Evolutionary conservation across 2,797 vertebrate species (phyloP).

Genomic region (Hydrolagus colliei): DNA sequence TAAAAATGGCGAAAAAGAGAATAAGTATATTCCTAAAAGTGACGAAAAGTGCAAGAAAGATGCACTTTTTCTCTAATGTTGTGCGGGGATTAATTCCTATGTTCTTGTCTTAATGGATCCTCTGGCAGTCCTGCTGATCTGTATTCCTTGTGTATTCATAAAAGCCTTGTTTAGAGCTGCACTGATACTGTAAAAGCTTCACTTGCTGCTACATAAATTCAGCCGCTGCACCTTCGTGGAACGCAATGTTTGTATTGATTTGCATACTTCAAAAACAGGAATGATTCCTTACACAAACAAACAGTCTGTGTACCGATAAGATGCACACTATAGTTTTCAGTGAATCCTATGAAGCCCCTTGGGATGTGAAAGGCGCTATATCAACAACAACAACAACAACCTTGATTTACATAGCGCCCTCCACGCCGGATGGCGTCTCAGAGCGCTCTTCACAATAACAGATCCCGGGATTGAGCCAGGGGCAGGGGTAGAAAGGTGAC

Average conservation of each 20-base stretch:
- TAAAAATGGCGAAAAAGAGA: neutral
- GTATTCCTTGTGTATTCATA: conserved; percentile 1
- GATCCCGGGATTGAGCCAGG: too few species aligned
- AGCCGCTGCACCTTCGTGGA: neutral
- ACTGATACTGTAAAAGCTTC: neutral
- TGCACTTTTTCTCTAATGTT: neutral
- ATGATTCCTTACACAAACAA: neutral
- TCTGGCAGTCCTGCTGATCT: conserved; percentile 5
- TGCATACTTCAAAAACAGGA: neutral
- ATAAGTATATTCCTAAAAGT: neutral
- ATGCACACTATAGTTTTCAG: too few species aligned
- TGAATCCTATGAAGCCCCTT: too few species aligned
- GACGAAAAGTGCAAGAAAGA: neutral
- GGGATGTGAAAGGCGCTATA: too few species aligned
- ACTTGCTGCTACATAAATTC: neutral
- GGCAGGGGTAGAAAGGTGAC: too few species aligned
- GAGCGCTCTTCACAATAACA: too few species aligned
- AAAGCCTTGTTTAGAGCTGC: neutral
- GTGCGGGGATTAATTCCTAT: neutral
- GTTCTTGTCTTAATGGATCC: neutral
- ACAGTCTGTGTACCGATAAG: neutral
- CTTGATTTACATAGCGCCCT: too few species aligned
- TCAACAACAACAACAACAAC: too few species aligned
- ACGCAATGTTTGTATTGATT: neutral
- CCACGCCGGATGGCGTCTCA: too few species aligned